Evolutionary conservation across 30 jellyfish, hydroid and myxozoan species (phyloP), one percentile per base, ranked within the genome.

Genomic region (Pelagia noctiluca): DNA sequence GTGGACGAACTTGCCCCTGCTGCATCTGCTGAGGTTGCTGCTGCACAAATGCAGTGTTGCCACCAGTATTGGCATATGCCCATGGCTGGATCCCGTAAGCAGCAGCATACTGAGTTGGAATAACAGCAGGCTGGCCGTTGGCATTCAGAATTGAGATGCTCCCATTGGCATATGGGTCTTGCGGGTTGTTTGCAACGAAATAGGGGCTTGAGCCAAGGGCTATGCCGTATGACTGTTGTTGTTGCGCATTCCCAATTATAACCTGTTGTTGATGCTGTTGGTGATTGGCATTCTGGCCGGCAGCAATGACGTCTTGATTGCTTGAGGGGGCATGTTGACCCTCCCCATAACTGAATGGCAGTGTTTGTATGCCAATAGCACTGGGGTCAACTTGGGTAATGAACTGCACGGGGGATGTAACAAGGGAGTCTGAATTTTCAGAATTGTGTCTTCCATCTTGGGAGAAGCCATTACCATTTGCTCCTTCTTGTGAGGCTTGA

Each of bases 21-120:
- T 81, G 97, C 66, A 76, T 31, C 76, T 70, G 97, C 70, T 83
- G 96, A 1, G 96, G 82, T 68, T 87, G 97, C 38, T 87, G 96
- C 80, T 82, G 96, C 33, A 94, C 89, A 60, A 50, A 88, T 32
- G 97, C 81, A 32, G 89, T 73, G 71, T 65, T 82, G 2, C 97
- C 97, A 50, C 81, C 74, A 35, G 96, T 96, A 84, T 88, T 87
- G 0, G 99, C 96, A 60, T 87, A 93, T 21, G 90, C 96, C 90
- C 91, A 88, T 52, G 96, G 95, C 71, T 94, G 99, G 37, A 94
- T 80, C 0, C 99, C 99, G 65, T 94, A 94, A 3, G 97, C 93
- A 16, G 98, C 91, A 7, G 98, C 98, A 94, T 94, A 94, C 78
- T 94, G 99, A 0, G 99, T 95, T 71, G 94, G 99, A 35, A 94